Conservation (phyloP, 2,113 vertebrate species). For the Eclectus roratus region DNA sequence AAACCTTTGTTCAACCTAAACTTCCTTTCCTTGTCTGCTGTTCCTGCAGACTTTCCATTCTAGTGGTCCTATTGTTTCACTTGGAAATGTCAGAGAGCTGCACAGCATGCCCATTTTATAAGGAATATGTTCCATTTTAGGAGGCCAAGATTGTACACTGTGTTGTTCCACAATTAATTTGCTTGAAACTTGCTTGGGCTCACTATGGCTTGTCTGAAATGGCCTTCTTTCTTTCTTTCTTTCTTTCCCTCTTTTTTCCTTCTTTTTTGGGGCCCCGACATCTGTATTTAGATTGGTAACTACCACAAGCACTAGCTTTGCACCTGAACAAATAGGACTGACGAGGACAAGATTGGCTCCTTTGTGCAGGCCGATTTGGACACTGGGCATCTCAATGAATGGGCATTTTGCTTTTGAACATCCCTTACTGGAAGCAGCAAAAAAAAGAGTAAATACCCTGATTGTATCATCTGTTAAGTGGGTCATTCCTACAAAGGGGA, state of each 20-base stretch:
- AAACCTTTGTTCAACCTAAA: constrained; percentile 75
- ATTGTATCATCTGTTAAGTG: constrained; percentile 52
- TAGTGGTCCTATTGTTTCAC: constrained; percentile 55
- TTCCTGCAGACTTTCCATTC: constrained; percentile 66
- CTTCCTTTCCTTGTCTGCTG: constrained; percentile 68
- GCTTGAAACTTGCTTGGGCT: constrained; percentile 28
- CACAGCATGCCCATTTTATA: constrained; percentile 31
- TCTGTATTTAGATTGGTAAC: constrained; percentile 10
- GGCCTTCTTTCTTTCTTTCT: neutral
- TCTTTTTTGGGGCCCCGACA: neutral
- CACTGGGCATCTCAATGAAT: neutral
- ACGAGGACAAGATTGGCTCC: constrained; percentile 6
- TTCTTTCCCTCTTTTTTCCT: accelerated
- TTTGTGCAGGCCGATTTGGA: neutral
- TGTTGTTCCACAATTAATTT: constrained; percentile 71
- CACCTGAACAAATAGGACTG: constrained; percentile 55
- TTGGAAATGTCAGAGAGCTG: constrained; percentile 41
- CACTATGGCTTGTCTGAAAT: constrained; percentile 9
- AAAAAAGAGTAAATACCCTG: constrained; percentile 36
- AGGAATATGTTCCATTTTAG: constrained; percentile 34
- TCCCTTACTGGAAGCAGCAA: constrained; percentile 9
- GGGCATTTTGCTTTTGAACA: constrained; percentile 31
- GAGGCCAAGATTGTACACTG: constrained; percentile 59
- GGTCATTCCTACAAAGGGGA: constrained; percentile 52
- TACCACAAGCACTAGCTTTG: neutral